Evolutionary conservation across 2,888 invertebrate species (phyloP).

Genomic region (Morpho helenor): DNA sequence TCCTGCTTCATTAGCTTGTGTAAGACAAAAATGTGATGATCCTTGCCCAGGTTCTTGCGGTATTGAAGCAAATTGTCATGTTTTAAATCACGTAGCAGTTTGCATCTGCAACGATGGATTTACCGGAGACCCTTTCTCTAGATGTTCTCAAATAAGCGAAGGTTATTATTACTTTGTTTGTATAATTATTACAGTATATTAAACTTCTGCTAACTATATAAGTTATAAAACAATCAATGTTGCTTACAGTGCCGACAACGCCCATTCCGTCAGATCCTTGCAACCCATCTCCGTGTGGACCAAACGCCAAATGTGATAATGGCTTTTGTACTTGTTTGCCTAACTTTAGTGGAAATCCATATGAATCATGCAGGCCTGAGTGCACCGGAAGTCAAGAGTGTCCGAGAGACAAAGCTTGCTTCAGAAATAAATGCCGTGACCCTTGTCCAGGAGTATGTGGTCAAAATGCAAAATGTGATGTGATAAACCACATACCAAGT

Average conservation of each 20-base stretch:
- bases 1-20: slow-evolving; percentile 86
- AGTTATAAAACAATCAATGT: no score
- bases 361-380: slow-evolving; percentile 85
- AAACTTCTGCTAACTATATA: not conserved
- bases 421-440: slow-evolving; percentile 85
- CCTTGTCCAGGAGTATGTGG: slow-evolving; percentile 88
- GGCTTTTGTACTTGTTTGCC: slow-evolving; percentile 84
- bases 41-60: slow-evolving; percentile 92
- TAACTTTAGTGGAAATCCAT: slow-evolving; percentile 85
- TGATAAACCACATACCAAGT: slow-evolving; percentile 86
- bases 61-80: slow-evolving; percentile 87
- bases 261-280: slow-evolving; percentile 78
- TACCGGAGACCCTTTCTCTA: slow-evolving; percentile 89
- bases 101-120: slow-evolving; percentile 87
- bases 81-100: slow-evolving; percentile 89
- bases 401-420: slow-evolving; percentile 83
- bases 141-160: slow-evolving; percentile 81
- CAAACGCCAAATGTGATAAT: slow-evolving; percentile 84
- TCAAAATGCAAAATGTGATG: slow-evolving; percentile 85
- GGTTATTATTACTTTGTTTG: slow-evolving; percentile 37
- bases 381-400: slow-evolving; percentile 86
- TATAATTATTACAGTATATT: not conserved
- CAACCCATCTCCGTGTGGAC: slow-evolving; percentile 85
- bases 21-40: slow-evolving; percentile 88
- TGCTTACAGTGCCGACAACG: slow-evolving; percentile 54